Percentiles rank a stretch among this genome's conserved stretches.
Evolutionary conservation across 1,140 invertebrate species (phyloP).

Genomic region (Semibalanus balanoides): DNA sequence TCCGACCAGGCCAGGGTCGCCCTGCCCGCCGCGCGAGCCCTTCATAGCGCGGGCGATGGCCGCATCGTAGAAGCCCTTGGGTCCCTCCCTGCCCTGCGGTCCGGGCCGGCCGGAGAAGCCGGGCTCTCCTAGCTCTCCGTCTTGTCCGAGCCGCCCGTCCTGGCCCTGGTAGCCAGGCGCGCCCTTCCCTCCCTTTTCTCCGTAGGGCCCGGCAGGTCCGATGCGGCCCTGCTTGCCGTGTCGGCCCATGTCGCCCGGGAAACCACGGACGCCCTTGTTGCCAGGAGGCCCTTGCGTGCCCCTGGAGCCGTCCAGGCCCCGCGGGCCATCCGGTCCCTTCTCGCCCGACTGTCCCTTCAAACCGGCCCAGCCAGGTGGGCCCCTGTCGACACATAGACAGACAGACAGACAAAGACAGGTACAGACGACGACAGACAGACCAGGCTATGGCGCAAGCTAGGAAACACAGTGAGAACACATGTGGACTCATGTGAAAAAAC

Average conservation of each 20-base stretch:
- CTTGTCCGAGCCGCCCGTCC: not conserved
- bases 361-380: not conserved
- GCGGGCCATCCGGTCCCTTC: not conserved
- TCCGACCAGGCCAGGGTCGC: not conserved
- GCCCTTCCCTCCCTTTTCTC: not conserved
- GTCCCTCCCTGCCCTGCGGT: not conserved
- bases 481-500: not conserved
- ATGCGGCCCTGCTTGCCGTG: not conserved
- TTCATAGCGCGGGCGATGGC: not conserved
- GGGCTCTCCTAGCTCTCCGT: not conserved
- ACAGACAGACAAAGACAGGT: no score
- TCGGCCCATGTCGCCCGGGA: not conserved
- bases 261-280: not conserved
- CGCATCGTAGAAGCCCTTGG: constrained; percentile 3
- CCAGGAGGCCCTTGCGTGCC: not conserved
- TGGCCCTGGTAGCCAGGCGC: not conserved
- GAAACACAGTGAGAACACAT: not conserved
- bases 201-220: not conserved
- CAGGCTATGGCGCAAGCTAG: no score
- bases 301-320: not conserved
- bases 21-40: not conserved
- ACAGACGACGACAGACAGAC: no score
- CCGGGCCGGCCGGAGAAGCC: not conserved
- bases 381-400: not conserved
- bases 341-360: not conserved